Percentiles rank a stretch among this genome's conserved stretches.
Evolutionary conservation across 2,113 vertebrate species (phyloP).

Genomic region (Microcebus murinus): DNA sequence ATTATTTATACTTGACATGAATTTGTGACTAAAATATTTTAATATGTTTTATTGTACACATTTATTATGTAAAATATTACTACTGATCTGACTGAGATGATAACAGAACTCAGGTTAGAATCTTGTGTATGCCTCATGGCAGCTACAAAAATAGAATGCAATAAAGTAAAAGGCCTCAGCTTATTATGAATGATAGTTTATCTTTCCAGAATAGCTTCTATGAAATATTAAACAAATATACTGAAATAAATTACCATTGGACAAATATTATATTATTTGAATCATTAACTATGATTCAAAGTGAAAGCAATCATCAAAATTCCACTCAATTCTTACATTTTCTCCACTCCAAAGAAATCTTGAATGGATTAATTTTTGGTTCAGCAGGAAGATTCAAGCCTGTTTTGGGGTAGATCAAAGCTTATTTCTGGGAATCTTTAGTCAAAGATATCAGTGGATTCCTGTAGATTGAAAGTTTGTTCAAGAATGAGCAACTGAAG

Average conservation of each 20-base stretch:
- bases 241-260: background rate
- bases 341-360: background rate
- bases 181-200: background rate
- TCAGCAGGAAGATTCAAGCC: background rate
- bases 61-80: background rate
- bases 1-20: background rate
- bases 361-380: background rate
- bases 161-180: background rate
- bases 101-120: background rate
- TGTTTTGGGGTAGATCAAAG: background rate
- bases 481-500: background rate
- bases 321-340: background rate
- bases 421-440: background rate
- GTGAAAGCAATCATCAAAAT: background rate
- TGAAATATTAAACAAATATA: background rate
- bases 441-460: background rate
- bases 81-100: background rate
- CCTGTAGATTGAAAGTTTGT: background rate
- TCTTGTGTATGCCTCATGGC: background rate
- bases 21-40: background rate
- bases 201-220: background rate
- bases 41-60: background rate
- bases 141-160: background rate
- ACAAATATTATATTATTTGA: background rate
- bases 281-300: background rate